Base-by-base conservation (phyloP, 2,797 vertebrate species). In the Tachyglossus aculeatus region DNA sequence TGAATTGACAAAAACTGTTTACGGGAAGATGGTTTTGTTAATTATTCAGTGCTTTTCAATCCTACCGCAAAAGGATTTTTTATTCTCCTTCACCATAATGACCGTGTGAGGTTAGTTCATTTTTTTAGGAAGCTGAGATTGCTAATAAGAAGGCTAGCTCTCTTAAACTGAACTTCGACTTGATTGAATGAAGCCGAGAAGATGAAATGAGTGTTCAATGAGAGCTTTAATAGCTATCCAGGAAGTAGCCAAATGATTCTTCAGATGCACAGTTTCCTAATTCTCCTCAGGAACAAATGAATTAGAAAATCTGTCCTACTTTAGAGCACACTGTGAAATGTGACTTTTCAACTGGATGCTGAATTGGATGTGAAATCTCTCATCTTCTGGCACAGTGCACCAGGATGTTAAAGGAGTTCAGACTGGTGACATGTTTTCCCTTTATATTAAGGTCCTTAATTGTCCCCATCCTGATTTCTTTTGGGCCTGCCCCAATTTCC, bases 221-320 rank as follows among this genome's bases (percentile, higher is more conserved):
- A 52, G 57, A 47, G 24, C 34, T 54, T 54, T 61, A 50, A 65
- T n/a, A 62, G 55, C 43, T 54, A 36, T 36, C 33, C 14, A 48
- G 47, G 41, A 63, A 38, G 57, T 4, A 10, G 27, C 27, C 3
- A 16, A 50, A 37, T 60, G 39, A 70, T 48, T 55, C 22, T 43
- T 54, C 33, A 38, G 57, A 62, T 36, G 44, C 63, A 57, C 3
- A 0, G 3, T 44, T 65, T 70, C 51, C 52, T 72, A 50, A 34
- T 45, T 72, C 43, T 75, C 59, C 50, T 48, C 12, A n/a, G 32
- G 25, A 62, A 39, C 58, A 77, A 33, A 60, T 41, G 27, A 53
- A 27, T 50, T 44, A 65, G 22, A 60, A 68, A 22, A 18, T 27
- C 45, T n/a, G 0, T 9, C 29, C 21, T 62, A 22, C 27, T n/a